Conservation (phyloP, 2,888 invertebrate genomes). For the Rhamphomyia laevipes region DNA sequence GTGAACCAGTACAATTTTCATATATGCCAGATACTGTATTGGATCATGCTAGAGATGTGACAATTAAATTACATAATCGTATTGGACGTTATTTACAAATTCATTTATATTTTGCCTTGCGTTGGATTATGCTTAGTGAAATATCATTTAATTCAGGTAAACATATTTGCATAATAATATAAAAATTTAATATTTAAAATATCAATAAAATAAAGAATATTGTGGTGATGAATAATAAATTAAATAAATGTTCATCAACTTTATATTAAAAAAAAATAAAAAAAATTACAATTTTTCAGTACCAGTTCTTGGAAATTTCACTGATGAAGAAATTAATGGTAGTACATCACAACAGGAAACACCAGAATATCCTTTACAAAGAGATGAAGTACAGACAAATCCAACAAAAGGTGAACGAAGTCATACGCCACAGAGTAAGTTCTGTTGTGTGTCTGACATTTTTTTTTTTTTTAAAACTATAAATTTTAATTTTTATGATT, state of each 20-base stretch:
- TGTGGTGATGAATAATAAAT: neutral
- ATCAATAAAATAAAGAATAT: too few species aligned
- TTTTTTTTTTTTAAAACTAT: constrained; percentile 6
- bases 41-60: constrained; percentile 70
- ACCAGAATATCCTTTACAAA: constrained; percentile 53
- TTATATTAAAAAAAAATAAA: too few species aligned
- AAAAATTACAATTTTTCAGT: constrained; percentile 38
- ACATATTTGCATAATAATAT: constrained; percentile 19
- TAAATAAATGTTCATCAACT: too few species aligned
- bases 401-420: constrained; percentile 44
- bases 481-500: constrained; percentile 9
- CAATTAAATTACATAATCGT: constrained; percentile 64
- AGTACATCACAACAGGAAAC: constrained; percentile 38
- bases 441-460: constrained; percentile 4
- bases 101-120: constrained; percentile 65
- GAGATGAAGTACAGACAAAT: constrained; percentile 54
- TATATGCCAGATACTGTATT: constrained; percentile 64
- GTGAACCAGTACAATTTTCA: constrained; percentile 60
- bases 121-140: constrained; percentile 81
- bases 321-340: constrained; percentile 44
- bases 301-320: constrained; percentile 48
- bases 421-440: constrained; percentile 33
- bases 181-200: constrained; percentile 13
- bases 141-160: constrained; percentile 70
- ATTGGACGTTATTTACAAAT: constrained; percentile 63